These are phyloP conservation scores for Zoroaster sp. DNA, from an alignment of 53 echinoderm and acorn worm genomes.

Conservation along the genomic window DNA sequence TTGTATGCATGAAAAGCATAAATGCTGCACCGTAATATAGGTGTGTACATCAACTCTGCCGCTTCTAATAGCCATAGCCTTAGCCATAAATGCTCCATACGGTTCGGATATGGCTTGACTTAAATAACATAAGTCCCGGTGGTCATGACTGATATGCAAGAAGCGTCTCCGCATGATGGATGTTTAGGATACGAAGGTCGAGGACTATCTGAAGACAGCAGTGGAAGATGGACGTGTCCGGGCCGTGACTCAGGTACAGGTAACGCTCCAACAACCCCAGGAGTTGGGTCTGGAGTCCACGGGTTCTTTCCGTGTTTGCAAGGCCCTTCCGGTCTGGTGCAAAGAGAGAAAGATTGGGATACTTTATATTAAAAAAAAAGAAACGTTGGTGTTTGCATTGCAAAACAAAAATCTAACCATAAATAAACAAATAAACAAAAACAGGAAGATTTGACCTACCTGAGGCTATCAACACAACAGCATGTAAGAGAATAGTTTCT, in stretches of 20 bases:
- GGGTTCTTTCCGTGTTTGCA: constrained; percentile 61
- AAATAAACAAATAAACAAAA: neutral
- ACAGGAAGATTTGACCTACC: constrained; percentile 46
- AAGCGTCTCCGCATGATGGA: constrained; percentile 84
- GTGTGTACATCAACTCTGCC: too few relatives aligned
- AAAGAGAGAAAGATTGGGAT: neutral
- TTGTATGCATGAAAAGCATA: too few relatives aligned
- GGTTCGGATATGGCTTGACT: neutral
- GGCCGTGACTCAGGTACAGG: constrained; percentile 86
- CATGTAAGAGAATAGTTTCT: constrained; percentile 89
- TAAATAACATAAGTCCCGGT: neutral
- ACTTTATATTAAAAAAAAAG: neutral
- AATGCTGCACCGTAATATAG: too few relatives aligned
- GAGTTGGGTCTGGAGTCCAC: constrained; percentile 77
- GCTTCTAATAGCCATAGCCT: too few relatives aligned
- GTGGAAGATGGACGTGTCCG: constrained; percentile 84
- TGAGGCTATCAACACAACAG: constrained; percentile 81
- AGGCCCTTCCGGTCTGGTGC: constrained; percentile 85
- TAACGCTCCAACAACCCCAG: constrained; percentile 76
- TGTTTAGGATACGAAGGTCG: constrained; percentile 83
- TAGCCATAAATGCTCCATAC: too few relatives aligned
- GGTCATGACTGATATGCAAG: constrained; percentile 65
- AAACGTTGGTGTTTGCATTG: neutral
- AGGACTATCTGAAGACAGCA: constrained; percentile 86
- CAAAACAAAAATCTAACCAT: neutral